A percentile compares a stretch with the other conserved stretches of the same genome.
These are phyloP conservation scores for Drosophila austrosaltans DNA, from an alignment of 2,888 invertebrate genomes.

Conservation along the genomic window DNA sequence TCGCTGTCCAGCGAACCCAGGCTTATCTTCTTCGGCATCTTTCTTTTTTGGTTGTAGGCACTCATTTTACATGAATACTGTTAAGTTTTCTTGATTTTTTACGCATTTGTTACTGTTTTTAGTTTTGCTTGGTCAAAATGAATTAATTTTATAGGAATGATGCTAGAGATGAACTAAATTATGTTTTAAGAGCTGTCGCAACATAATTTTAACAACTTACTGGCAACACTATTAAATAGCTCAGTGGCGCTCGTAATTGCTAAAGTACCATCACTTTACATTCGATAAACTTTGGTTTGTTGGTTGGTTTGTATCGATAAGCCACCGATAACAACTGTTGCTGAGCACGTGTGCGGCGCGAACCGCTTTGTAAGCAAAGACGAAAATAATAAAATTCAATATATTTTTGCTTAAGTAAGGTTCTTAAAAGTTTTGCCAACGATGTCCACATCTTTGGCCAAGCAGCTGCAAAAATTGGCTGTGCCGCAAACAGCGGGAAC, in stretches of 20 bases:
- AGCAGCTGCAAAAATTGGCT: constrained; percentile 90
- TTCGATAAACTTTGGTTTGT: too few relatives aligned
- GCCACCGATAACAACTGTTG: neutral
- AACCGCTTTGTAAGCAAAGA: neutral
- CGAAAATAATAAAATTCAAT: neutral
- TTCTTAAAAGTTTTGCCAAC: constrained; percentile 22
- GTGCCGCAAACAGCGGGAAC: constrained; percentile 90
- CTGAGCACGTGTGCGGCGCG: constrained; percentile 9
- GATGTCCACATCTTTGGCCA: constrained; percentile 90
- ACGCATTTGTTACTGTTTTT: constrained; percentile 52
- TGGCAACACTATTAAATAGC: neutral
- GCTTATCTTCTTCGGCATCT: constrained; percentile 29
- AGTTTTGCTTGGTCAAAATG: constrained; percentile 16
- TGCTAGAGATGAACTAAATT: constrained; percentile 4
- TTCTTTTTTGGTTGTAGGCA: constrained; percentile 55
- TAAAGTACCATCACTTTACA: too few relatives aligned
- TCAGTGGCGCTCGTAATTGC: too few relatives aligned
- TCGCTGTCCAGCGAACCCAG: constrained; percentile 50
- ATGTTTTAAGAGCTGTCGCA: neutral
- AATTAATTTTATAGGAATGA: constrained; percentile 7
- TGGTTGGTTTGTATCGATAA: too few relatives aligned
- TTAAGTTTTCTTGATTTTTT: constrained; percentile 19
- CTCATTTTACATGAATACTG: constrained; percentile 56
- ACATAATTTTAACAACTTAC: neutral
- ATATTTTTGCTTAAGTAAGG: constrained; percentile 10